Evolutionary conservation across 2,113 vertebrate species (phyloP).

Genomic region (Lagopus leucura): DNA sequence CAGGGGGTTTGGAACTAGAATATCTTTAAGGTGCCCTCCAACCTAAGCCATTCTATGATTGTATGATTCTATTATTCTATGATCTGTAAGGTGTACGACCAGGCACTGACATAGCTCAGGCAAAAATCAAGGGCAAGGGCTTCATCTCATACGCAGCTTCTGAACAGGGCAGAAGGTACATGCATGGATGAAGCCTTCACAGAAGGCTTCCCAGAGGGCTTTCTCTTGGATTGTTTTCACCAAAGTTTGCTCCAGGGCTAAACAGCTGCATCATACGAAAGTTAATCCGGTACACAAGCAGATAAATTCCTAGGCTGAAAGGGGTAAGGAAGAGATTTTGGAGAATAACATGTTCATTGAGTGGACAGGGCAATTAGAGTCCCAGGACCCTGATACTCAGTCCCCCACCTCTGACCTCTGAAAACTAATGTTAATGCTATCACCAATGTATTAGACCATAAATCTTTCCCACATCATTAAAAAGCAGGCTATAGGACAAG

Average conservation of each 20-base stretch:
- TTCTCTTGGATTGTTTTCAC: not conserved
- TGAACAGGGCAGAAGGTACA: not conserved
- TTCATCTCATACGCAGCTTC: not conserved
- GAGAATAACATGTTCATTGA: not conserved
- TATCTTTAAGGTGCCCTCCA: too few species aligned
- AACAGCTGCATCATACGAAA: not conserved
- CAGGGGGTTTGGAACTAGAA: too few species aligned
- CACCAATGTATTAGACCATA: not conserved
- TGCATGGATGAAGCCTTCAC: fast-evolving
- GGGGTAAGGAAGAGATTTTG: not conserved
- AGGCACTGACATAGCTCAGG: not conserved
- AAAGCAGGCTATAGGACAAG: not conserved
- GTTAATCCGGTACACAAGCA: not conserved
- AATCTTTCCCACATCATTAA: not conserved
- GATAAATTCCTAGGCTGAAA: not conserved
- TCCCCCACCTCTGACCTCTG: not conserved
- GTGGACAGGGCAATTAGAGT: not conserved
- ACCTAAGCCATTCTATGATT: too few species aligned
- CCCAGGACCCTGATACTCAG: not conserved
- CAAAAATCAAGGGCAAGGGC: not conserved
- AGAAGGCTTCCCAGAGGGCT: not conserved
- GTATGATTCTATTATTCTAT: too few species aligned
- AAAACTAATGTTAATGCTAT: not conserved
- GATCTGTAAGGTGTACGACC: not conserved
- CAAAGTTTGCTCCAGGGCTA: not conserved